A percentile compares a stretch with the other conserved stretches of the same genome.
These are phyloP conservation scores for Alfaro cultratus DNA, from an alignment of 2,797 vertebrate genomes.

Conservation along the genomic window DNA sequence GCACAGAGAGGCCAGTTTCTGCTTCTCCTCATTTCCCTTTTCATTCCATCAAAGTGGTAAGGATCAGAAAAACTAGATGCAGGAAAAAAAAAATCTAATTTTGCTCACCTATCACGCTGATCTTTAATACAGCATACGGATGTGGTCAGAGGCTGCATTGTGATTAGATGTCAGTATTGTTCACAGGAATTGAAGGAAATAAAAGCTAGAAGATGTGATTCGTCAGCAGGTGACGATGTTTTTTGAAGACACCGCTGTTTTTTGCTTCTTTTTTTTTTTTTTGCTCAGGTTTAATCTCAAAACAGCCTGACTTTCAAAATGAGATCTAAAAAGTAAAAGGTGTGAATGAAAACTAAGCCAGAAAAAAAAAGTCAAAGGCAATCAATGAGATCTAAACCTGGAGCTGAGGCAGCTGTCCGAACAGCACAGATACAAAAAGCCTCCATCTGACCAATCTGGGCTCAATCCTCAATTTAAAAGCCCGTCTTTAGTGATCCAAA, in stretches of 20 bases:
- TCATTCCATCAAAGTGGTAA: constrained; percentile 28
- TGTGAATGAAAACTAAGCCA: constrained; percentile 11
- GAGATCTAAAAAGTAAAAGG: constrained; percentile 11
- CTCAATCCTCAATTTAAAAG: constrained; percentile 52
- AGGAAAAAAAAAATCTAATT: constrained; percentile 32
- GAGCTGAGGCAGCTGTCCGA: constrained; percentile 36
- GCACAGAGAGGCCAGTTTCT: constrained; percentile 6
- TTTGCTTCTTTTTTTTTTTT: not conserved
- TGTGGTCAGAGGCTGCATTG: constrained; percentile 20
- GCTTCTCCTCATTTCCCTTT: constrained; percentile 30
- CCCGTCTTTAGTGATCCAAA: constrained; percentile 32
- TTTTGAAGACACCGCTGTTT: not conserved
- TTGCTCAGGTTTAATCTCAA: constrained; percentile 20
- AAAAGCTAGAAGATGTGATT: not conserved
- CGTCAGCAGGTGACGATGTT: not conserved
- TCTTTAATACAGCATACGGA: constrained; percentile 57
- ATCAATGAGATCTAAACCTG: constrained; percentile 32
- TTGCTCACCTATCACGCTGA: constrained; percentile 39
- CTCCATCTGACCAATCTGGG: constrained; percentile 52
- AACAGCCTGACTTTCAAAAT: not conserved
- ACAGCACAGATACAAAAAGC: constrained; percentile 25
- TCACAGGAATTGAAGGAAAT: not conserved
- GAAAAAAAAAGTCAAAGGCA: constrained; percentile 30
- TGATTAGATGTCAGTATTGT: constrained; percentile 34
- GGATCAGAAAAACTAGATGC: constrained; percentile 29